Evolutionary conservation across 2,888 invertebrate genomes (phyloP).

Genomic region (Lasioglossum malachurum): DNA sequence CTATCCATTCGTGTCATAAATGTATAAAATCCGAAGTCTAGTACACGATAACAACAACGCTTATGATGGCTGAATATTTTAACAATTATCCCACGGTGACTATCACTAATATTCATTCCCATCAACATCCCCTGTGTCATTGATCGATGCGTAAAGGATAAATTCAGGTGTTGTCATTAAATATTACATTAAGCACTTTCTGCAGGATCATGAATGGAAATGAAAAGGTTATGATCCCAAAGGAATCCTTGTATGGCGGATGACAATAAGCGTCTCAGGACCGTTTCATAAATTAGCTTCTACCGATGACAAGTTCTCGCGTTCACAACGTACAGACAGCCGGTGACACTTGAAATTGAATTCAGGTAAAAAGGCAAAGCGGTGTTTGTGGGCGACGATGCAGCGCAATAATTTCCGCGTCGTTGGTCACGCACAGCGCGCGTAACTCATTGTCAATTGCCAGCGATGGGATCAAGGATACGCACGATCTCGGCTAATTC

Average conservation of each 20-base stretch:
- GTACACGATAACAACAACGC: background rate
- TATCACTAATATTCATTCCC: background rate
- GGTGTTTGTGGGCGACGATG: conserved; percentile 56
- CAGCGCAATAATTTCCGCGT: conserved; percentile 65
- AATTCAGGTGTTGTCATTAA: background rate
- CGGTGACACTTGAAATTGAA: background rate
- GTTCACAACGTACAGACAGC: conserved; percentile 12
- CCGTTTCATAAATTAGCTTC: conserved; percentile 12
- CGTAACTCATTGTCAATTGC: conserved; percentile 21
- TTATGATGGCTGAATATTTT: background rate
- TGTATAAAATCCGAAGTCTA: background rate
- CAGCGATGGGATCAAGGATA: conserved; percentile 2
- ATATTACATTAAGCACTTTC: background rate
- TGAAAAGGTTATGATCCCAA: background rate
- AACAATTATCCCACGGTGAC: background rate
- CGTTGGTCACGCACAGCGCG: conserved; percentile 53
- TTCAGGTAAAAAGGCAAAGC: conserved; percentile 18
- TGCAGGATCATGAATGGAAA: background rate
- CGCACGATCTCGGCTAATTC: conserved; percentile 2
- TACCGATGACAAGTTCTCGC: conserved; percentile 31
- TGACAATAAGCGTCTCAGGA: background rate
- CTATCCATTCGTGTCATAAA: no score
- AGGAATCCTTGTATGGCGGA: background rate
- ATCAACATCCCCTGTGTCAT: background rate
- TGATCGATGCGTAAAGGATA: background rate